Base-by-base conservation (phyloP, 2,113 vertebrate genomes). In the Nothoprocta pentlandii region DNA sequence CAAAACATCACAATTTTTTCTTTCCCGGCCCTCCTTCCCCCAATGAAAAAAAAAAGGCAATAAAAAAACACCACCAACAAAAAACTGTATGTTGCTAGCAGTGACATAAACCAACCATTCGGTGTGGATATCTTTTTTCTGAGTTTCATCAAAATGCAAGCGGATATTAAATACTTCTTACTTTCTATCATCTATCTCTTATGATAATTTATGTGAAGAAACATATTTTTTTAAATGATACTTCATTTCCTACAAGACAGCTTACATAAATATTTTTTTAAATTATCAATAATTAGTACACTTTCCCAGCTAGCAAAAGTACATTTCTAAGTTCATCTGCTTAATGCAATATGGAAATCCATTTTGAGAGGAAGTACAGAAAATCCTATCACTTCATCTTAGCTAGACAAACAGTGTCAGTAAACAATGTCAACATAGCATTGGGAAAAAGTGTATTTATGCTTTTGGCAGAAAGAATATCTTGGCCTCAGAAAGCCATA, bases 291-390 rank as follows among this genome's bases (percentile, higher is more conserved):
- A 82, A 82, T 87, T 68, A 82, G 42, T 71, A 68, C 42, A 44
- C 56, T 76, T 70, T 39, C 19, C 34, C 54, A 81, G 42, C 62
- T 64, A 87, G 64, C 26, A 87, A 53, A 77, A 64, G 16, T 58
- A 49, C 77, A 42, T 66, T 70, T 64, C 64, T 58, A 68, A 74
- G 64, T 47, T 56, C 64, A 59, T 56, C 66, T 92, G 36, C 39
- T 92, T 91, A 89, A 81, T 89, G 83, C 42, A 64, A 77, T 77
- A 76, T 73, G 85, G 75, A 94, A 95, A 93, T 73, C 69, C 67
- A 88, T 36, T 49, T 69, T 69, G 67, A 70, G 74, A 85, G 69
- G 62, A 67, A 73, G 69, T 63, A 77, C 61, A 74, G 75, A 68
- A 67, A 73, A 78, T 49, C 39, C 28, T 42, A 53, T 87, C n/a